A percentile compares a stretch with the other conserved stretches of the same genome.
Evolutionary conservation across 2,888 invertebrate species (phyloP).

Genomic region (Sminthurides aquaticus): DNA sequence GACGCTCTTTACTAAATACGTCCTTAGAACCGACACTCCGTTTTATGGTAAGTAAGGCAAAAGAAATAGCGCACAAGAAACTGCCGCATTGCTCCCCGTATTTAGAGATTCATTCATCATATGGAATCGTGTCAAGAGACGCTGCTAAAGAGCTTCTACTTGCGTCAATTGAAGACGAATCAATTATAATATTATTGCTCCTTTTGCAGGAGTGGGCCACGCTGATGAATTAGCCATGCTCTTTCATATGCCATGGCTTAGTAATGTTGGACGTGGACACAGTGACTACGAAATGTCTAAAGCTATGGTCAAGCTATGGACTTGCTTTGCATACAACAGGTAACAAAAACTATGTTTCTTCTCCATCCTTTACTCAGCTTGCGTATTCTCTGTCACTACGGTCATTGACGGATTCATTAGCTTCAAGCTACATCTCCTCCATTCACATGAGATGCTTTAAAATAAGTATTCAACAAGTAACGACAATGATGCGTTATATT

Average conservation of each 20-base stretch:
- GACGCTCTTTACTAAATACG: constrained; percentile 6
- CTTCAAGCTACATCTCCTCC: neutral
- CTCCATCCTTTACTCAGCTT: too few relatives aligned
- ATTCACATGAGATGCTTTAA: too few relatives aligned
- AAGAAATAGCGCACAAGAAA: neutral
- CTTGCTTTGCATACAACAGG: neutral
- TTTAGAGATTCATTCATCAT: too few relatives aligned
- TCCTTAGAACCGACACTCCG: constrained; percentile 6
- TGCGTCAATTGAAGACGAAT: too few relatives aligned
- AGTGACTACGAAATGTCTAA: constrained; percentile 8
- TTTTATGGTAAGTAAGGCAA: constrained; percentile 14
- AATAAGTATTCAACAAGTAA: too few relatives aligned
- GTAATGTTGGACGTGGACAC: neutral
- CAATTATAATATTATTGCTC: too few relatives aligned
- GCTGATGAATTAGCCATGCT: constrained; percentile 1
- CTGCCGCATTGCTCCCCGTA: neutral
- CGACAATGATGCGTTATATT: too few relatives aligned
- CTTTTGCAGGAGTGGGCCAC: constrained; percentile 1
- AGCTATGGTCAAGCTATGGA: constrained; percentile 2
- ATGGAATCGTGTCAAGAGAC: too few relatives aligned
- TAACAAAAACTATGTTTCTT: neutral
- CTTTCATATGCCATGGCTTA: constrained; percentile 5
- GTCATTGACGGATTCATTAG: too few relatives aligned
- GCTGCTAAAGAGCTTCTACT: too few relatives aligned
- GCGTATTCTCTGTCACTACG: too few relatives aligned